Conservation (phyloP, 2,113 vertebrate genomes). For the Chloropsis hardwickii region DNA sequence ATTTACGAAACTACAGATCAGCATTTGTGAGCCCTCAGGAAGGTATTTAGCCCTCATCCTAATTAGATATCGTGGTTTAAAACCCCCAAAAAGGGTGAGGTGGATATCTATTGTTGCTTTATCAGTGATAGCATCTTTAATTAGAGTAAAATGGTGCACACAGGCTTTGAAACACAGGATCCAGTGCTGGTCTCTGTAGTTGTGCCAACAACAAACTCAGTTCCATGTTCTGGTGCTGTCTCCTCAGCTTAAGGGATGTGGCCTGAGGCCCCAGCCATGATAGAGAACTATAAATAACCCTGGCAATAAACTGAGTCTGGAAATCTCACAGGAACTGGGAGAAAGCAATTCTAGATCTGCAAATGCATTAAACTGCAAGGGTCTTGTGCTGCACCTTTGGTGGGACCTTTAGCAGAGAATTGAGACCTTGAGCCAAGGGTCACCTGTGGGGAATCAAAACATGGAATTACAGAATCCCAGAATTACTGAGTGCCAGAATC, state of each 20-base stretch:
- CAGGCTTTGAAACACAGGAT: conserved; percentile 44
- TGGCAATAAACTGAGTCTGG: neutral
- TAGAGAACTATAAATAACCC: neutral
- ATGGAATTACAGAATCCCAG: neutral
- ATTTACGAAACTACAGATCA: conserved; percentile 32
- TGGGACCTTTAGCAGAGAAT: neutral
- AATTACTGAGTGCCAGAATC: neutral
- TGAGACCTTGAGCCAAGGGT: neutral
- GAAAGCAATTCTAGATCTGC: neutral
- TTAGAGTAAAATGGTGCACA: neutral
- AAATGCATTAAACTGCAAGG: neutral
- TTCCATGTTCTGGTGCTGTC: neutral
- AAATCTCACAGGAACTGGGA: neutral
- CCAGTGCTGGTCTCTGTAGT: conserved; percentile 28
- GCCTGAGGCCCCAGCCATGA: neutral
- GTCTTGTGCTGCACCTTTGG: neutral
- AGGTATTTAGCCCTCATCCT: neutral
- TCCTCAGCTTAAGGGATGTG: neutral
- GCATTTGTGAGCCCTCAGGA: conserved; percentile 25
- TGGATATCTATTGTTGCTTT: conserved; percentile 32
- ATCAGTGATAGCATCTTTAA: conserved; percentile 9
- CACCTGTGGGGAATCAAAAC: neutral
- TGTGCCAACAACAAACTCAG: neutral
- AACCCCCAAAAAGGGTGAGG: neutral
- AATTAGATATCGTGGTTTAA: conserved; percentile 43